Evolutionary conservation across 2,797 vertebrate genomes (phyloP), one percentile per base, ranked within the genome.

Genomic region (Pitangus sulphuratus): DNA sequence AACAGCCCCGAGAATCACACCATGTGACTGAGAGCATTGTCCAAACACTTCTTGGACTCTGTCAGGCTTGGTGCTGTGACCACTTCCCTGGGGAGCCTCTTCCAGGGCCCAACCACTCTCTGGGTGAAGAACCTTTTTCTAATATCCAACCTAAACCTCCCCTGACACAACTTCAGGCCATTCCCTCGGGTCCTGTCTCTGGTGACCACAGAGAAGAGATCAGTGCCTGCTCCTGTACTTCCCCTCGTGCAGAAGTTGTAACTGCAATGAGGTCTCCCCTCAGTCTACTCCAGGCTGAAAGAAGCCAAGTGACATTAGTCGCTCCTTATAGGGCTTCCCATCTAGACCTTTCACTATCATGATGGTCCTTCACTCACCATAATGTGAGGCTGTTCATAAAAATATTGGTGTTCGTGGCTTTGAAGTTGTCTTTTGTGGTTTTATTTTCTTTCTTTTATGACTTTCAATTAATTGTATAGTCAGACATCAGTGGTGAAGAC

Each of bases 271-370:
- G 6, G 8, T 68, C 5, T 53, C 3, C 1, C 11, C 25, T 74
- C 53, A 53, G 9, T 33, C 30, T 88, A 24, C 22, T 45, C 17
- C 15, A 28, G 35, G 12, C 31, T 69, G 40, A 89, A 89, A 48
- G 12, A 40, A 0, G 40, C 1, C 21, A n/a, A 4, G 31, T 16
- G 15, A 48, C 8, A 7, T 1, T 11, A 11, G 3, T 0, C 0
- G 0, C 5, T n/a, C 3, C 5, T 44, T 35, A 48, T 20, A 42
- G 0, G 0, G 7, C 18, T 61, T 61, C 40, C 26, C 33, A 18
- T 82, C 31, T 9, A 48, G 22, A 17, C 5, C 12, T 25, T n/a
- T 28, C 42, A 62, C 26, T 28, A 19, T 16, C 26, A n/a, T n/a
- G 9, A 20, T 17, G 42, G 15, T 26, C 10, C 35, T 61, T 56